These are phyloP conservation scores for Rattus rattus DNA, from an alignment of 2,113 vertebrate genomes.

Conservation along the genomic window DNA sequence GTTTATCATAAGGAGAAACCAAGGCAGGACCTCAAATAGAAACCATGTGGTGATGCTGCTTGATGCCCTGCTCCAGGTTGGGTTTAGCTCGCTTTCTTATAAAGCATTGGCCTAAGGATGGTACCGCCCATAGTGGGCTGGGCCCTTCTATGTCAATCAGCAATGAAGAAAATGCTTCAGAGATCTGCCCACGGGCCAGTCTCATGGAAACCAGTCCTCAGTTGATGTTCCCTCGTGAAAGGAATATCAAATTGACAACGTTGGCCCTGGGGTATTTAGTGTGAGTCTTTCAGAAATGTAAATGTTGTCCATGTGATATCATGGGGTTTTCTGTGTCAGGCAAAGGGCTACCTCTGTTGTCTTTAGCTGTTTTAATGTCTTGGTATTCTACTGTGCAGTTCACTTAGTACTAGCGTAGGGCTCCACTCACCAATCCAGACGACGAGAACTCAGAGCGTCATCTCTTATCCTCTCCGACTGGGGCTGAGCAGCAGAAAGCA, in stretches of 20 bases:
- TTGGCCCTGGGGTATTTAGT: too few species aligned
- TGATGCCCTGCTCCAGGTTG: neutral
- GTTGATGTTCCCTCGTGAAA: neutral
- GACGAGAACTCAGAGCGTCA: rapidly evolving
- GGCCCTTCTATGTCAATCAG: neutral
- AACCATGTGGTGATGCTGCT: too few species aligned
- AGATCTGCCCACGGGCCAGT: neutral
- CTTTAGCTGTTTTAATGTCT: neutral
- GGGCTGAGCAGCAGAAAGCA: neutral
- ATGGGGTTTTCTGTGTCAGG: neutral
- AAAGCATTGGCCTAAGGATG: too few species aligned
- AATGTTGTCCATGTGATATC: neutral
- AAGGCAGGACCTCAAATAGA: neutral
- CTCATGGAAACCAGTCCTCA: too few species aligned
- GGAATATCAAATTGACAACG: neutral
- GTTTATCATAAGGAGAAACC: neutral
- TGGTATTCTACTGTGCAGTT: neutral
- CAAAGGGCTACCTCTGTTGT: neutral
- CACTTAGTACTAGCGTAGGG: neutral
- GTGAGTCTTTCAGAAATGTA: neutral
- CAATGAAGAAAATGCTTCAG: neutral
- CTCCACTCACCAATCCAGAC: rapidly evolving
- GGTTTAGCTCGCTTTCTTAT: too few species aligned
- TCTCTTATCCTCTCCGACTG: rapidly evolving
- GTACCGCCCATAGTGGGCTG: too few species aligned